A percentile compares a stretch with the other conserved stretches of the same genome.
Conservation (phyloP, 2,888 invertebrate genomes). For the Parnassius glacialis region DNA sequence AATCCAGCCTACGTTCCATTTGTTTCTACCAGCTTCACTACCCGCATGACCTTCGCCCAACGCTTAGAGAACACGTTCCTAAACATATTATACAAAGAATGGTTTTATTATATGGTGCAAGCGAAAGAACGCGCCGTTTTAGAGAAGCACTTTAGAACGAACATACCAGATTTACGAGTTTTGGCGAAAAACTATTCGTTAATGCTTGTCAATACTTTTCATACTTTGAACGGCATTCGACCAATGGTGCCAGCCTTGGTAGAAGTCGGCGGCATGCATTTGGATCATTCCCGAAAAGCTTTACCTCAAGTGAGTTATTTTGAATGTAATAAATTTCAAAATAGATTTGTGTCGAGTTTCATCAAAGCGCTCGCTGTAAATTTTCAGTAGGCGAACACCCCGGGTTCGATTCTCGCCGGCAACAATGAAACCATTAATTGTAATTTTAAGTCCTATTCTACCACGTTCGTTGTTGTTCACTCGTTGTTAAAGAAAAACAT, state of each 20-base stretch:
- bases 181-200: conserved; percentile 72
- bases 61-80: conserved; percentile 42
- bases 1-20: conserved; percentile 64
- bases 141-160: conserved; percentile 68
- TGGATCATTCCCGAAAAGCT: conserved; percentile 56
- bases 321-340: background rate
- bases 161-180: conserved; percentile 73
- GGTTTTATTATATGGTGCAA: conserved; percentile 48
- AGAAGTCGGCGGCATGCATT: conserved; percentile 84
- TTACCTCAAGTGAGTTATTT: conserved; percentile 67
- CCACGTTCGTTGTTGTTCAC: too few relatives aligned
- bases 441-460: background rate
- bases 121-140: conserved; percentile 59
- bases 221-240: conserved; percentile 78
- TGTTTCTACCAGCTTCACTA: conserved; percentile 59
- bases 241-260: conserved; percentile 80
- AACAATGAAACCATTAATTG: background rate
- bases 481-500: too few relatives aligned
- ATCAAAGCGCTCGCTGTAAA: too few relatives aligned
- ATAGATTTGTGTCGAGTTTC: background rate
- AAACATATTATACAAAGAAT: conserved; percentile 30
- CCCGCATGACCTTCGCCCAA: conserved; percentile 59
- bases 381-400: too few relatives aligned
- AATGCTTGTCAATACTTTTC: conserved; percentile 82
- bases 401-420: background rate